Base-by-base conservation (phyloP, 1,140 invertebrate genomes). In the Drosophila biarmipes region DNA sequence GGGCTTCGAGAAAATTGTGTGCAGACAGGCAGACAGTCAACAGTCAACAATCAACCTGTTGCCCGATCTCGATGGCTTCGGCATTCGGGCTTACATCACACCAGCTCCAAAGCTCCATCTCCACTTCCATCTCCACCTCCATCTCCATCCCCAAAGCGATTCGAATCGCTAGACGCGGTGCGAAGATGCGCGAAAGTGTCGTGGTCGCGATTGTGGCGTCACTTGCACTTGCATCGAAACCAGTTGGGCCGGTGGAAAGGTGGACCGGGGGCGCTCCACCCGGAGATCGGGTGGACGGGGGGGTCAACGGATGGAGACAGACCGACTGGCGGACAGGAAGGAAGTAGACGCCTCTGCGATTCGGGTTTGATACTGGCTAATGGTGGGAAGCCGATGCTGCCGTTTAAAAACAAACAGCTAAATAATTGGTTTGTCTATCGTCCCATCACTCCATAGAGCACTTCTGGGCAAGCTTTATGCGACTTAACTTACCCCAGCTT, bases 141-240 rank as follows among this genome's bases (percentile, higher is more conserved):
- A 38, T 38, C 6, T 38, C 43, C 31, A 11, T 19, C 11, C 34
- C 17, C 56, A 21, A 51, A 37, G 35, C 35, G 12, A 56, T 45
- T 17, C 43, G 62, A 54, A 45, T 24, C 17, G 55, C 54, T 69
- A 80, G 73, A 79, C 73, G 75, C 55, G 35, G 11, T 37, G 63
- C 72, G 58, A 82, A 68, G 74, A 84, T 84, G 78, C 80, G 80
- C 80, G 64, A 84, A 84, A 71, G 73, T 72, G 61, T 45, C 54
- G 71, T 54, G 43, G 37, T 40, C 27, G 14, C 52, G 17, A 43
- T 43, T 15, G 61, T 56, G 69, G 52, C 76, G 59, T 77, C 82
- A 86, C 55, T 85, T 82, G 57, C 79, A 81, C 78, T 78, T 58
- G 72, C 61, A 64, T 40, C 55, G 48, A 51, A 76, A 80, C 52